Conservation (phyloP, 1,140 invertebrate species). For the Hermetia illucens region DNA sequence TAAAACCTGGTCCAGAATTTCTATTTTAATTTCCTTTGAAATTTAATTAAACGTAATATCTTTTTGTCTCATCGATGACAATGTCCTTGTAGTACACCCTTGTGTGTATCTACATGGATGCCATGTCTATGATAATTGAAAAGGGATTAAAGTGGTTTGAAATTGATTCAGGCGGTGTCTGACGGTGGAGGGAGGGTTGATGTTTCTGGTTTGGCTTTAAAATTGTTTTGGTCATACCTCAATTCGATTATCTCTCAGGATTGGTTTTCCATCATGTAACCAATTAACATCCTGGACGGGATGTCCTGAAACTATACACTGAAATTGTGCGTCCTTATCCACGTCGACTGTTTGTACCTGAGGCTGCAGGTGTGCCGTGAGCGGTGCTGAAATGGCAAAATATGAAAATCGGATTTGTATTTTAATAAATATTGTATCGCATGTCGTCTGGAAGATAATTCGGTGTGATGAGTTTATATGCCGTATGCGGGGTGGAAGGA, state of each 20-base stretch:
- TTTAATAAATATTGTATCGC: neutral
- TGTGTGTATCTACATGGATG: too few species aligned
- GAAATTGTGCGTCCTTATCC: slow-evolving; percentile 65
- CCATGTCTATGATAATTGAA: too few species aligned
- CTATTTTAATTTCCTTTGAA: too few species aligned
- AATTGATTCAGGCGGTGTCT: too few species aligned
- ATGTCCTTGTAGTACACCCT: too few species aligned
- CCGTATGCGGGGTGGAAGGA: neutral
- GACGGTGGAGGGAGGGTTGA: too few species aligned
- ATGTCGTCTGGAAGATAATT: neutral
- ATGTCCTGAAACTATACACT: slow-evolving; percentile 74
- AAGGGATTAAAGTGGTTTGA: too few species aligned
- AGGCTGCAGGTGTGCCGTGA: slow-evolving; percentile 57
- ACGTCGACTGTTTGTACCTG: slow-evolving; percentile 63
- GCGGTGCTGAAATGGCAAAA: slow-evolving; percentile 39
- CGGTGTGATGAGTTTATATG: neutral
- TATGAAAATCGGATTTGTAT: slow-evolving; percentile 3
- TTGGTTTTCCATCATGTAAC: slow-evolving; percentile 67
- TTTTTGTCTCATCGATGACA: too few species aligned
- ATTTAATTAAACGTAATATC: too few species aligned
- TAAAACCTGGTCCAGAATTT: too few species aligned
- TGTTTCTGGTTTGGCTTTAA: too few species aligned
- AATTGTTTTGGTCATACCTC: too few species aligned
- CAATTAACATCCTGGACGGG: slow-evolving; percentile 68
- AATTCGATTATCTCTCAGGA: slow-evolving; percentile 43